phyloP scores from a whole-genome alignment of 2,797 vertebrate species.

The Masticophis lateralis region DNA sequence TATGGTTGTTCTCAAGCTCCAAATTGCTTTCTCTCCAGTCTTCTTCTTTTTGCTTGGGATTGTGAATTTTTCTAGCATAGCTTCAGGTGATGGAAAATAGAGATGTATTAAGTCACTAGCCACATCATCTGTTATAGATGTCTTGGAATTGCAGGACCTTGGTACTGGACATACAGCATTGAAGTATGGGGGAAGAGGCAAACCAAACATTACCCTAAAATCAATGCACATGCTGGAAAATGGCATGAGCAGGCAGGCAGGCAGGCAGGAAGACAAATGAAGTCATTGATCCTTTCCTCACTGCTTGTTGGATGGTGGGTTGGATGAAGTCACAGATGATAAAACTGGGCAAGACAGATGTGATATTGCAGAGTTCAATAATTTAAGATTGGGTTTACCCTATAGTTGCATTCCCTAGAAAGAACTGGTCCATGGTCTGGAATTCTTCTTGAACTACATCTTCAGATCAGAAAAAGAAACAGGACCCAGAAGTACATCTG shows the following conservation, averaged over 20 bases:
- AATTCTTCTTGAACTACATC: neutral
- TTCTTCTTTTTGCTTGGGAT: neutral
- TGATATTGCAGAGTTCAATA: neutral
- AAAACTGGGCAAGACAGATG: neutral
- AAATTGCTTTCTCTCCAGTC: neutral
- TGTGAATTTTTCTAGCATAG: neutral
- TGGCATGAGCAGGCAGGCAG: neutral
- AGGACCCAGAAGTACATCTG: neutral
- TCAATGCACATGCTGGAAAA: neutral
- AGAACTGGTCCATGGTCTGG: neutral
- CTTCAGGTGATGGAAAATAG: neutral
- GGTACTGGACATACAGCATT: neutral
- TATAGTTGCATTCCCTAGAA: neutral
- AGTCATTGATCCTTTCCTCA: neutral
- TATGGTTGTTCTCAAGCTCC: neutral
- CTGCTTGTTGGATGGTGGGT: neutral
- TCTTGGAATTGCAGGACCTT: neutral
- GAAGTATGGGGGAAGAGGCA: neutral
- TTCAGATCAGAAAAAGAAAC: neutral
- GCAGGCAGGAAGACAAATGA: neutral
- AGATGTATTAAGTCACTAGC: neutral
- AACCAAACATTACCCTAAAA: neutral
- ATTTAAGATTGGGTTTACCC: neutral
- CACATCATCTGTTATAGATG: neutral
- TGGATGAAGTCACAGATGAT: neutral